Evolutionary conservation across 2,113 vertebrate species (phyloP).

Genomic region (Ahaetulla prasina): DNA sequence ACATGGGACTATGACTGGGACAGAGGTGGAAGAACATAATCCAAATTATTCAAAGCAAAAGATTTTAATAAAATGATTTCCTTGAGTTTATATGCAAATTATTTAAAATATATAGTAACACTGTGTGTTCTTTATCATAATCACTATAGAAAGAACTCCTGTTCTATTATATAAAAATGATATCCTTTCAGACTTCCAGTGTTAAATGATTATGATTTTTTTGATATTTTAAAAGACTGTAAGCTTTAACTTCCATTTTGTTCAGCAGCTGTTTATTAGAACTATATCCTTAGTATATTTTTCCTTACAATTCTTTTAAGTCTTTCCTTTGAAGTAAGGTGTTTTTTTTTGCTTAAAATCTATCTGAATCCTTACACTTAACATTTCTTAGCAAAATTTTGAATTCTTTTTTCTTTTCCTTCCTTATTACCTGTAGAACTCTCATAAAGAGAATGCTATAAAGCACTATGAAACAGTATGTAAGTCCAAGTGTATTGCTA

Average conservation of each 20-base stretch:
- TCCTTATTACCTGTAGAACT: neutral
- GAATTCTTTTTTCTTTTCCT: neutral
- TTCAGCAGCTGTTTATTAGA: neutral
- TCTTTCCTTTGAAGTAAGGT: neutral
- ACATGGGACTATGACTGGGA: neutral
- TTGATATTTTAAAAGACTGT: too few species aligned
- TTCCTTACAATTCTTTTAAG: neutral
- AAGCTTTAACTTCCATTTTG: neutral
- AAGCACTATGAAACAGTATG: too few species aligned
- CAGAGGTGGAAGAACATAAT: neutral
- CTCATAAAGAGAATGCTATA: neutral
- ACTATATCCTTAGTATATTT: neutral
- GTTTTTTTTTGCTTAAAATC: neutral
- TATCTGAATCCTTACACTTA: neutral
- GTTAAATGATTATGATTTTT: neutral
- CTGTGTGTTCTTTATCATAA: neutral
- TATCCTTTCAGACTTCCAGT: neutral
- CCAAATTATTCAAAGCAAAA: neutral
- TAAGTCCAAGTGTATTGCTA: neutral
- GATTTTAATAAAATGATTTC: neutral
- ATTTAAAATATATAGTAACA: neutral
- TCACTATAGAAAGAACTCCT: neutral
- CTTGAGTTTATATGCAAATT: neutral
- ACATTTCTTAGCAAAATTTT: neutral
- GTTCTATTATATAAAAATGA: neutral